Conservation (phyloP, 1,140 invertebrate species). For the Yoshiicerus persimilis region DNA sequence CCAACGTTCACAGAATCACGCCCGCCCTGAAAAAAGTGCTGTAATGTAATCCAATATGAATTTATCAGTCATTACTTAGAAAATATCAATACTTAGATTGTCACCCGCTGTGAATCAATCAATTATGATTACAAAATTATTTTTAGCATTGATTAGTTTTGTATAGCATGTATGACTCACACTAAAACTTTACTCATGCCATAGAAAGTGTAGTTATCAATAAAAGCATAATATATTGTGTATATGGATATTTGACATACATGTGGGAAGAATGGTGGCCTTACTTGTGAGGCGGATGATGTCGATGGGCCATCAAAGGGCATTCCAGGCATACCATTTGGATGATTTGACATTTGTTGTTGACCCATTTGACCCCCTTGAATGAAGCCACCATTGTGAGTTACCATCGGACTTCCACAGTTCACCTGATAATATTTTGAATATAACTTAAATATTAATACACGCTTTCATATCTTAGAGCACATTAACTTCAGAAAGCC, state of each 20-base stretch:
- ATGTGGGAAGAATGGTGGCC: conserved; percentile 28
- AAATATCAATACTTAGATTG: not conserved
- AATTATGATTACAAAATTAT: not conserved
- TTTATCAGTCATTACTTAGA: not conserved
- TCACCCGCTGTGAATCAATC: not conserved
- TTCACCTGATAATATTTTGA: conserved; percentile 26
- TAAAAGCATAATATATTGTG: not conserved
- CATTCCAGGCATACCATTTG: not conserved
- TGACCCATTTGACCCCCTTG: conserved; percentile 27
- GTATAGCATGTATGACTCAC: not conserved
- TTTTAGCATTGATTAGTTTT: not conserved
- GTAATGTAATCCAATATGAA: conserved; percentile 9
- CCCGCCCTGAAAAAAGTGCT: not conserved
- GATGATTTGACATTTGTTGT: not conserved
- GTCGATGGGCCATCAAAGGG: conserved; percentile 25
- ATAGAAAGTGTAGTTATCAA: too few relatives aligned
- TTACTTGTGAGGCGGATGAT: conserved; percentile 7
- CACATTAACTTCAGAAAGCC: not conserved
- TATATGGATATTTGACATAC: not conserved
- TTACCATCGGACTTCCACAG: conserved; percentile 30
- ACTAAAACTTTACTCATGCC: too few relatives aligned
- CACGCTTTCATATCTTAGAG: not conserved
- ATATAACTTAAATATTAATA: too few relatives aligned
- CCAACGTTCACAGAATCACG: not conserved
- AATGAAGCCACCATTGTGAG: conserved; percentile 29